phyloP scores from a whole-genome alignment of 2,888 invertebrate species.

The Protonemura montana region DNA sequence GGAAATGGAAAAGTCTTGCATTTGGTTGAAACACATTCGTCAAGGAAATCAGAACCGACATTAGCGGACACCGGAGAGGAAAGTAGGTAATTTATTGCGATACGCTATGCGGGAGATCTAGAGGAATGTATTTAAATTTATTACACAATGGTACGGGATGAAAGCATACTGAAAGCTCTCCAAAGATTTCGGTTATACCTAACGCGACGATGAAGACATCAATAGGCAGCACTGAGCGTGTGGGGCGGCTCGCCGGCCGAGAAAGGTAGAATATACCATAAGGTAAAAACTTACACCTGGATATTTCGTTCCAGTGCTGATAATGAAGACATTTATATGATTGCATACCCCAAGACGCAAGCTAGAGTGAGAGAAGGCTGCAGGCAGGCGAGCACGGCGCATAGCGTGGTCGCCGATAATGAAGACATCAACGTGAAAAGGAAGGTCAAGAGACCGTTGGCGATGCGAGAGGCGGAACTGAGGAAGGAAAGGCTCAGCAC shows the following conservation, averaged over 20 bases:
- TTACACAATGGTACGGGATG: not conserved
- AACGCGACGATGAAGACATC: constrained; percentile 4
- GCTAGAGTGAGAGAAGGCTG: constrained; percentile 32
- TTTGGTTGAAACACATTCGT: not conserved
- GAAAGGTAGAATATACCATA: constrained; percentile 4
- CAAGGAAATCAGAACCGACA: not conserved
- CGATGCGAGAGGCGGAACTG: constrained; percentile 48
- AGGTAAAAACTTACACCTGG: not conserved
- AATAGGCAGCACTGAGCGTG: not conserved
- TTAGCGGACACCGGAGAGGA: not conserved
- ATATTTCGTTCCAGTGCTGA: not conserved
- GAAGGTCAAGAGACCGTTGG: constrained; percentile 34
- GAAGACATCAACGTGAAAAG: constrained; percentile 34
- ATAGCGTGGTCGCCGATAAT: constrained; percentile 37
- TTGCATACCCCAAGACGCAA: constrained; percentile 28
- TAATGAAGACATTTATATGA: not conserved
- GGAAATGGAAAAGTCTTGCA: not conserved
- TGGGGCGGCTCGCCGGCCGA: not conserved
- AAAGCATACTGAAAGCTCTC: not conserved
- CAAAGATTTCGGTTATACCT: not conserved
- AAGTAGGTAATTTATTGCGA: not conserved
- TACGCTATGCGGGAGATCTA: not conserved
- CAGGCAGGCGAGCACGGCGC: too few relatives aligned
- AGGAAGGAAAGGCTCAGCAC: constrained; percentile 47
- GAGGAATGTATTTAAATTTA: not conserved